Conservation (phyloP, 2,888 invertebrate species). For the Phrixothrix hirtus region DNA sequence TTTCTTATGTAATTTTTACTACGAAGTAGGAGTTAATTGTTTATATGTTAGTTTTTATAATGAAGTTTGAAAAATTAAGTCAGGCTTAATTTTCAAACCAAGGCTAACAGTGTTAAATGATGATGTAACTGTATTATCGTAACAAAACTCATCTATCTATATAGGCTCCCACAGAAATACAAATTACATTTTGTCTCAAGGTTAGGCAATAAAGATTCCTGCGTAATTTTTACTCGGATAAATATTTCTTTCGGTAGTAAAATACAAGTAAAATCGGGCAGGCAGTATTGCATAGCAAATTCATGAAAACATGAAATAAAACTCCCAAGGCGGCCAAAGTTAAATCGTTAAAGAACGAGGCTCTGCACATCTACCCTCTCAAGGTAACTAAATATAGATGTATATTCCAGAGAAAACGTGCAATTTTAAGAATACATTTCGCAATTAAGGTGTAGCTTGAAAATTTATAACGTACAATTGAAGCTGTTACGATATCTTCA, state of each 20-base stretch:
- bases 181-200: slow-evolving; percentile 11
- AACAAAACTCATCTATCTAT: slow-evolving; percentile 1
- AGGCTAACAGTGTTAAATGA: slow-evolving; percentile 19
- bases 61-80: slow-evolving; percentile 11
- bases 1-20: neutral
- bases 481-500: slow-evolving; percentile 34
- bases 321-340: slow-evolving; percentile 33
- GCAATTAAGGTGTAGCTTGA: slow-evolving; percentile 47
- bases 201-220: too few species aligned
- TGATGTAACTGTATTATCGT: slow-evolving; percentile 15
- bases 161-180: neutral
- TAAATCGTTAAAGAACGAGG: slow-evolving; percentile 38
- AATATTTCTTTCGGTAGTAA: neutral
- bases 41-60: slow-evolving; percentile 4
- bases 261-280: slow-evolving; percentile 7
- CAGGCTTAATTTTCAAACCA: slow-evolving; percentile 15
- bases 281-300: slow-evolving; percentile 13
- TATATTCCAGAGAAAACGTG: slow-evolving; percentile 38
- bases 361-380: slow-evolving; percentile 24
- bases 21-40: neutral
- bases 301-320: slow-evolving; percentile 17
- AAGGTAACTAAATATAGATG: slow-evolving; percentile 37
- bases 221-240: neutral
- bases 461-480: slow-evolving; percentile 46
- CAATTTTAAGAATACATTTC: slow-evolving; percentile 46